Percentiles rank a stretch among this genome's conserved stretches.
phyloP scores from a whole-genome alignment of 2,797 vertebrate genomes.

The Macroramphosus scolopax region DNA sequence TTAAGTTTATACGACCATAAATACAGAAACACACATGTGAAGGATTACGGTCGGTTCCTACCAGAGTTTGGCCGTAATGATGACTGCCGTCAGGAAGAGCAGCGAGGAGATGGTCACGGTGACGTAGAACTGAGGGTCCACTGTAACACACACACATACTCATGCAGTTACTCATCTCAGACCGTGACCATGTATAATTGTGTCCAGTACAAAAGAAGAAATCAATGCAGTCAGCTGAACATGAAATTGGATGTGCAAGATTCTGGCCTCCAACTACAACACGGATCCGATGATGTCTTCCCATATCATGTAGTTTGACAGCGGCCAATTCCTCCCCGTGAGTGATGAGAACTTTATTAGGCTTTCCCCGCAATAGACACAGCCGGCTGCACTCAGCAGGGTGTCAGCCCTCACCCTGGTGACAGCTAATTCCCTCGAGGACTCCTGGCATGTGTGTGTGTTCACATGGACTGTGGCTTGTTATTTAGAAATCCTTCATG shows the following conservation, averaged over 20 bases:
- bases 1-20: constrained; percentile 15
- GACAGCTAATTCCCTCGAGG: constrained; percentile 69
- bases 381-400: constrained; percentile 51
- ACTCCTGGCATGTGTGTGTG: constrained; percentile 36
- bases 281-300: constrained; percentile 42
- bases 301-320: constrained; percentile 45
- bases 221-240: constrained; percentile 44
- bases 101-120: constrained; percentile 85
- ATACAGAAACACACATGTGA: constrained; percentile 12
- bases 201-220: constrained; percentile 44
- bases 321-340: constrained; percentile 42
- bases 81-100: constrained; percentile 79
- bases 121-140: constrained; percentile 86
- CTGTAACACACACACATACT: constrained; percentile 71
- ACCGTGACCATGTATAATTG: constrained; percentile 31
- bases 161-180: constrained; percentile 41
- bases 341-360: constrained; percentile 69
- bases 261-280: constrained; percentile 39
- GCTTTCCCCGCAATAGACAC: constrained; percentile 49
- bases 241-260: constrained; percentile 52
- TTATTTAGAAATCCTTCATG: constrained; percentile 66
- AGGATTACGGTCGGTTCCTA: constrained; percentile 63
- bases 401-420: constrained; percentile 55
- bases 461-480: no score
- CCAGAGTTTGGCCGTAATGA: constrained; percentile 84